Evolutionary conservation across 30 jellyfish, hydroid and myxozoan species (phyloP).

Genomic region (Aurelia aurita complex sp. Pacific): DNA sequence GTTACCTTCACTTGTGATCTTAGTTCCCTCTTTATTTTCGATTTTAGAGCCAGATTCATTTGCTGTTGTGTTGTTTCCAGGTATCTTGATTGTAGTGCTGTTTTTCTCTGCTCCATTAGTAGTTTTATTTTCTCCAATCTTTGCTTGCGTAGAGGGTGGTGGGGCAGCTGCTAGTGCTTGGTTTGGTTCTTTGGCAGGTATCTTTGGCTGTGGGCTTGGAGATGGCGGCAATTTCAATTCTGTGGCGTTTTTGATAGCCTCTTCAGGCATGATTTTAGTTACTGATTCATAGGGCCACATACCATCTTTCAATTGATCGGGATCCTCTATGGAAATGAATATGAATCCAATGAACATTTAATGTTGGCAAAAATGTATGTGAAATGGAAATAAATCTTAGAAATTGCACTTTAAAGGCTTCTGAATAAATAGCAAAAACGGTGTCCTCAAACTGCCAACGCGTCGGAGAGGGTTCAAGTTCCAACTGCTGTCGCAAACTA

Average conservation of each 20-base stretch:
- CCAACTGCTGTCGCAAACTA: too few relatives aligned
- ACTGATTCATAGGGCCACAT: slow-evolving; percentile 82
- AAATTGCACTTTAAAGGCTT: too few relatives aligned
- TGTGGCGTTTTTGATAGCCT: slow-evolving; percentile 23
- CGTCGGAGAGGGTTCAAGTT: too few relatives aligned
- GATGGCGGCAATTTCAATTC: slow-evolving; percentile 26
- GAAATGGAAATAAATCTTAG: too few relatives aligned
- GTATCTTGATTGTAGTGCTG: neutral
- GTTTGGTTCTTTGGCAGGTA: slow-evolving; percentile 38
- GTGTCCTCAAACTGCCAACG: too few relatives aligned
- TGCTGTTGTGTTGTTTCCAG: neutral
- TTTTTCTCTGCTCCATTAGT: neutral
- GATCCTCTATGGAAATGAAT: slow-evolving; percentile 48
- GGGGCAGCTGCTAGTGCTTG: neutral
- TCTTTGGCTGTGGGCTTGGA: slow-evolving; percentile 36
- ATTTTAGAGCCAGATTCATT: neutral
- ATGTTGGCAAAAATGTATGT: too few relatives aligned
- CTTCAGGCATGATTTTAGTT: slow-evolving; percentile 20
- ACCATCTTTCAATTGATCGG: slow-evolving; percentile 76
- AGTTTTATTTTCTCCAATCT: neutral
- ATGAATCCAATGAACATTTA: too few relatives aligned
- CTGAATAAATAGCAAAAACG: too few relatives aligned
- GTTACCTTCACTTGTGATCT: neutral
- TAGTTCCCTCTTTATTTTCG: neutral
- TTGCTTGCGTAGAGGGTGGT: neutral